These are phyloP conservation scores for Bursaphelenchus okinawaensis DNA, from an alignment of 2,888 invertebrate genomes.

Conservation along the genomic window DNA sequence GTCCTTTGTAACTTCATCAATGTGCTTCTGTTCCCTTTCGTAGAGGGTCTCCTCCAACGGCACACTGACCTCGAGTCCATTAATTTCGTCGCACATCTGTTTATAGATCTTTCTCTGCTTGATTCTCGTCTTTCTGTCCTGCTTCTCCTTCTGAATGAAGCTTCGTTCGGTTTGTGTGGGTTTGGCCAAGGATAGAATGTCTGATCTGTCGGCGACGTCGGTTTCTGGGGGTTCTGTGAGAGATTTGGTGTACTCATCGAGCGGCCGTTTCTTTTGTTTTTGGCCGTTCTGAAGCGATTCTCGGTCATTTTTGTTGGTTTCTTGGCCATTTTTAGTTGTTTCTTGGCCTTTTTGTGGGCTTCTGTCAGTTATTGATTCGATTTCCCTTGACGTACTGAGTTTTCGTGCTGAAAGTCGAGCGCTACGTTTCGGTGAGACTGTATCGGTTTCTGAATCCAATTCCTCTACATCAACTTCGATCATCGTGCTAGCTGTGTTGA, in stretches of 20 bases:
- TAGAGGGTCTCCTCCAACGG: background rate
- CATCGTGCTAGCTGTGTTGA: no score
- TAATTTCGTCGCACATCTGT: background rate
- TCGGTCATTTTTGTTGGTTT: no score
- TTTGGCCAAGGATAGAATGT: background rate
- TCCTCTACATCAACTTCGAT: no score
- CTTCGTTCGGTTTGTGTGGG: background rate
- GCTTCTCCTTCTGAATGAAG: background rate
- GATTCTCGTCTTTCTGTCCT: background rate
- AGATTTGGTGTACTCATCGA: background rate
- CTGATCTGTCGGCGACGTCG: background rate
- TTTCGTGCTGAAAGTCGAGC: no score
- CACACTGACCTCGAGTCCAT: background rate
- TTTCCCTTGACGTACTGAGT: no score
- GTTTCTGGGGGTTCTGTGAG: background rate
- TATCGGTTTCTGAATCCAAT: no score
- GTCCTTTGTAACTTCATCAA: background rate
- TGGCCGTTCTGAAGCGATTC: no score
- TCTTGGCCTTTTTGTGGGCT: no score
- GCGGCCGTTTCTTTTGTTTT: background rate
- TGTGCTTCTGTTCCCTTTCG: constrained; percentile 5
- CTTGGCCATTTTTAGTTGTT: no score
- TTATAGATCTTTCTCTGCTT: background rate
- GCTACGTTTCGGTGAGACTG: no score
- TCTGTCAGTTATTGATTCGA: no score